Base-by-base conservation (phyloP, 1,140 invertebrate genomes). In the Armadillidium nasatum region DNA sequence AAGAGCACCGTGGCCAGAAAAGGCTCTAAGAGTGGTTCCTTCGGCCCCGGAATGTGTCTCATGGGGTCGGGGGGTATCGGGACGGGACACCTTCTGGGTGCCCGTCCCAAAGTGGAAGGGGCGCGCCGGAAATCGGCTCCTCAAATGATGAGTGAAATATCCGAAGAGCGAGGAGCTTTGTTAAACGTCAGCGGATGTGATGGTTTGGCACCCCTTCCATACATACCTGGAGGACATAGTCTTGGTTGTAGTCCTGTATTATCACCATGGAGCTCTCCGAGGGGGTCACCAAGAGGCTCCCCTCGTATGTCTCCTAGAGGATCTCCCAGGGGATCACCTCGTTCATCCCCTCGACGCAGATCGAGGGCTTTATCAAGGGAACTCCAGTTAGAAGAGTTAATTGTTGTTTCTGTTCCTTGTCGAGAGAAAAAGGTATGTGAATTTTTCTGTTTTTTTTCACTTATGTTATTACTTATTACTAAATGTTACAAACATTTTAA, bases 371-470 rank as follows among this genome's bases (percentile, higher is more conserved):
- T 73, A 43, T 80, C 79, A 7, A 23, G 79, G 70, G 79, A 80
- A 22, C 60, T 74, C 71, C 72, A 71, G 43, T 44, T 76, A 10
- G 73, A 75, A 11, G 79, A 80, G 67, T 76, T 80, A 19, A 73
- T 80, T 10, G 79, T 80, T 19, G 79, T 80, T 71, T 78, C 76
- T 45, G 79, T 80, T 19, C 79, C 79, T 1, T 80, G 79, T 71
- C 72, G 79, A 33, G 79, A 80, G 46, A 74, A 75, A 10, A 80
- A 80, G 79, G 79, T 80, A 72, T 50, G 73, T 71, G 33, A 33
- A 33, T 33, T 33, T 33, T 3, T 33, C 6, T 33, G 6, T 33
- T 33, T 33, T 33, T 33, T 33, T 33, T 33, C 2, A 3, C 33
- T 33, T 33, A 3, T 33, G n/a, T n/a, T n/a, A n/a, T n/a, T n/a